Evolutionary conservation across 2,797 vertebrate genomes (phyloP), one percentile per base, ranked within the genome.

Genomic region (Chiloscyllium punctatum): DNA sequence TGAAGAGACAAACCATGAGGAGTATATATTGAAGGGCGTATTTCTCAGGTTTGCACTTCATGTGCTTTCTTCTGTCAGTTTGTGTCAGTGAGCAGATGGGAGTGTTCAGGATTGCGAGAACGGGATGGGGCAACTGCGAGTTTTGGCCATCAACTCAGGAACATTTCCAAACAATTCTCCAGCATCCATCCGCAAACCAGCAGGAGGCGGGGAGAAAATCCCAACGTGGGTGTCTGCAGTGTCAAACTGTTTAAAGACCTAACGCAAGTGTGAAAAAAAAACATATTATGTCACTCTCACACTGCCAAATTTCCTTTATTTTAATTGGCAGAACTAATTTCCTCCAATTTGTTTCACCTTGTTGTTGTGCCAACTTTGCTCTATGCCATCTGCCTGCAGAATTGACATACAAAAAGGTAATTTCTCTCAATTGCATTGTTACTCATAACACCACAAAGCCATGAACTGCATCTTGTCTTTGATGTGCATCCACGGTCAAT

Each of bases 261-360:
- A 37, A 7, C 62, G 7, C 87, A 90, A n/a, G 21, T 87, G 21
- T 62, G 30, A 13, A 16, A 33, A 90, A 62, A 62, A 62, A 30
- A 37, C 0, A 86, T 86, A 57, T 62, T 37, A 90, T 91, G 30
- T 62, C 88, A 66, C 16, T 7, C 16, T 5, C 57, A 16, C 53
- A 90, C 30, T 91, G 57, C 57, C 57, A 62, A 66, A 66, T 66
- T 37, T 42, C 9, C 90, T 69, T 23, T 92, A 92, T 92, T 69
- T 69, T 92, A 92, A 92, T 66, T 91, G 62, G 33, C 88, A 66
- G 62, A 66, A 91, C 57, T 66, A 66, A 66, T 37, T 69, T 92
- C 5, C n/a, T 92, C n/a, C 90, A 69, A 42, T 62, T 69, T 68
- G 37, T 25, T 92, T 68, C 90, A 92, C 62, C 90, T 69, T 92